Conservation (phyloP, 2,888 invertebrate genomes). For the Athripsodes cinereus region DNA sequence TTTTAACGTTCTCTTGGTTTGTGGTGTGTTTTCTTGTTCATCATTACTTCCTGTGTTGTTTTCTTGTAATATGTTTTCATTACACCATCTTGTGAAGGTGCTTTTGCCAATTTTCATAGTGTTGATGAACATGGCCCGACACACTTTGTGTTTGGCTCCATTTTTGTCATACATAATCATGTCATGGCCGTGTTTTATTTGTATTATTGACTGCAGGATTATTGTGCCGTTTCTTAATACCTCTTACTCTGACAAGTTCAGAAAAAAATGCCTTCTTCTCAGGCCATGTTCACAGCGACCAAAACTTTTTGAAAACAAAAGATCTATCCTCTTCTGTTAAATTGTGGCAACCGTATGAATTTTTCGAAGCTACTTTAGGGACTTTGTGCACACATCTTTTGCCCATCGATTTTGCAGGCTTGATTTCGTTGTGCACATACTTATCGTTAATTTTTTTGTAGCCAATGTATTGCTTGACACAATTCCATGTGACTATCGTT, state of each 20-base stretch:
- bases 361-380: neutral
- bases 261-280: neutral
- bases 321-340: neutral
- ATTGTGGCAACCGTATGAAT: neutral
- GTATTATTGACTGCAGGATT: neutral
- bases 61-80: too few relatives aligned
- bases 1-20: too few relatives aligned
- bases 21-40: too few relatives aligned
- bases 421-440: neutral
- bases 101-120: too few relatives aligned
- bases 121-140: too few relatives aligned
- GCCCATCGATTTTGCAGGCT: neutral
- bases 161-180: too few relatives aligned
- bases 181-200: too few relatives aligned
- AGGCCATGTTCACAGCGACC: neutral
- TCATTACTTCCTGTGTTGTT: too few relatives aligned
- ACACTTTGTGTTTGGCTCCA: too few relatives aligned
- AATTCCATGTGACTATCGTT: neutral
- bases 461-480: neutral
- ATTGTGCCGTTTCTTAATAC: neutral
- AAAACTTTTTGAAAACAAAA: neutral
- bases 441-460: neutral
- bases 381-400: neutral
- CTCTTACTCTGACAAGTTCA: neutral
- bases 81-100: too few relatives aligned